Evolutionary conservation across 2,888 invertebrate species (phyloP).

Genomic region (Heliconius ismenius): DNA sequence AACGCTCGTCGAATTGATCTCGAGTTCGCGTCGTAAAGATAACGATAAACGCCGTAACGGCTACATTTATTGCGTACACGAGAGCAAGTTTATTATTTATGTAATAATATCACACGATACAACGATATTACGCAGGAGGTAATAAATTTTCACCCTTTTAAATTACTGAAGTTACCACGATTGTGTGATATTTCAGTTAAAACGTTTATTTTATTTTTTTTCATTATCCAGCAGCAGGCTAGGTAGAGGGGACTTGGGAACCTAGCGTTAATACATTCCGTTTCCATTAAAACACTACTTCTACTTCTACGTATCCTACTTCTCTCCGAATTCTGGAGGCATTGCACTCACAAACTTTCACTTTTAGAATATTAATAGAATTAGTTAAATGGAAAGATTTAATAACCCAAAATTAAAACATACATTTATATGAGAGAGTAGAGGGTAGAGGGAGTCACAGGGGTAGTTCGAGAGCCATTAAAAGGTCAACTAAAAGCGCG

Average conservation of each 20-base stretch:
- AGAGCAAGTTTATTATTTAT: conserved; percentile 20
- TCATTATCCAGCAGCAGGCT: too few relatives aligned
- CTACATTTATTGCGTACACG: conserved; percentile 23
- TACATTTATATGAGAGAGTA: not conserved
- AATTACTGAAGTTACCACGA: not conserved
- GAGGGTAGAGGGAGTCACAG: not conserved
- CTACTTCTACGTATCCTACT: too few relatives aligned
- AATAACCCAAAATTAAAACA: not conserved
- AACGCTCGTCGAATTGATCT: conserved; percentile 32
- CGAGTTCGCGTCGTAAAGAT: conserved; percentile 24
- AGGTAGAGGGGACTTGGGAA: too few relatives aligned
- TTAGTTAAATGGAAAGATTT: too few relatives aligned
- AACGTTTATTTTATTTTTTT: not conserved
- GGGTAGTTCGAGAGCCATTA: conserved; percentile 27
- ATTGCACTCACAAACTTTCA: too few relatives aligned
- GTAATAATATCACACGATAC: not conserved
- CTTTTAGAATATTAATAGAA: too few relatives aligned
- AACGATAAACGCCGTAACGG: conserved; percentile 21
- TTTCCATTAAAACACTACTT: too few relatives aligned
- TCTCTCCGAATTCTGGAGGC: too few relatives aligned
- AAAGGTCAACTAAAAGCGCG: conserved; percentile 15
- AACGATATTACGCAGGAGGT: not conserved
- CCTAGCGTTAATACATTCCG: too few relatives aligned
- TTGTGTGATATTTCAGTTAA: not conserved
- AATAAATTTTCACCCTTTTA: conserved; percentile 7